Conservation (phyloP, 2,797 vertebrate species). For the Gymnoscopelus microlampas region DNA sequence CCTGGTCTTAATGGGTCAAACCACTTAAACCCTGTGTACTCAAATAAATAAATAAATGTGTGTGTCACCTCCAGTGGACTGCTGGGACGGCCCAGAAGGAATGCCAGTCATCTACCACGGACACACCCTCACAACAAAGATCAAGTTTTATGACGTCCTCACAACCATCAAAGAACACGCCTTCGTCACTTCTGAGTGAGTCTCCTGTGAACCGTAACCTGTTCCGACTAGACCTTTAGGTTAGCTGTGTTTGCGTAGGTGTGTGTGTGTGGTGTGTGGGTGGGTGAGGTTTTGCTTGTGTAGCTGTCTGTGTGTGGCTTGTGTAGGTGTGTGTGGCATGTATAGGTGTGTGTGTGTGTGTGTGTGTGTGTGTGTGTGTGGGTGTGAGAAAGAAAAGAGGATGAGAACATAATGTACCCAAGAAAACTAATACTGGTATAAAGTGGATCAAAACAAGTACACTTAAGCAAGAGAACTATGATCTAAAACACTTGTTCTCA, state of each 20-base stretch:
- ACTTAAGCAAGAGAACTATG: no score
- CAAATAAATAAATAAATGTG: conserved; percentile 12
- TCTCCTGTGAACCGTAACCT: conserved; percentile 30
- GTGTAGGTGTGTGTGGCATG: no score
- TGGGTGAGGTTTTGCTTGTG: neutral
- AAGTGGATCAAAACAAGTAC: neutral
- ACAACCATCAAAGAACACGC: conserved; percentile 97
- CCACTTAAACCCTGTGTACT: neutral
- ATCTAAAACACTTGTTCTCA: no score
- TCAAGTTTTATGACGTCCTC: conserved; percentile 95
- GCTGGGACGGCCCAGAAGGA: conserved; percentile 97
- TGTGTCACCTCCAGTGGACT: conserved; percentile 88
- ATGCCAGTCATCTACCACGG: conserved; percentile 99
- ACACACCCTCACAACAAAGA: conserved; percentile 98
- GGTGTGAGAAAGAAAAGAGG: no score
- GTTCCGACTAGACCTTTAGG: neutral
- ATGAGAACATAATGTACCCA: no score
- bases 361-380: no score
- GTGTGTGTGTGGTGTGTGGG: conserved; percentile 6
- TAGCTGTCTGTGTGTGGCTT: no score
- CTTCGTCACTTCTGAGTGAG: conserved; percentile 97
- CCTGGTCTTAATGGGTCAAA: no score
- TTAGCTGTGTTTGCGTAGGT: neutral
- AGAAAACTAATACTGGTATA: neutral
- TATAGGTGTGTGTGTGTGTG: no score